Base-by-base conservation (phyloP, 23 tunicate species). In the Trididemnum miniatum region DNA sequence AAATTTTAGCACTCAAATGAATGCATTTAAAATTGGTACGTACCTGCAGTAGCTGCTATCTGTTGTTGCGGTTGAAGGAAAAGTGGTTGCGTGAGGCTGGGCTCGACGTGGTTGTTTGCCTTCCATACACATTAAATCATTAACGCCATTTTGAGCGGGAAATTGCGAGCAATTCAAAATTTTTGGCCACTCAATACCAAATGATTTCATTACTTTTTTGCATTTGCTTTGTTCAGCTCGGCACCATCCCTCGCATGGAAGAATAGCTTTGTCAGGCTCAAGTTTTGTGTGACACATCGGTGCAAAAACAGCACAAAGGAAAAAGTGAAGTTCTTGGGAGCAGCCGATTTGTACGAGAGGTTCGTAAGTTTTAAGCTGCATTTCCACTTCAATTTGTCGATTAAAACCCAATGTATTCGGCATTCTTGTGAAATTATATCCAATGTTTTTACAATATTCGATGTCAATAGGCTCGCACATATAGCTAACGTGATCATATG, bases 171-270 rank as follows among this genome's bases (percentile, higher is more conserved):
- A 96, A 77, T 96, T 96, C 65, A 96, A 79, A 5, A 26, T 35
- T 0, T 87, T 84, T 1, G 99, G 96, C 96, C 92, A 87, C n/a
- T 34, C 25, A 30, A 51, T 67, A 22, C 83, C 94, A 71, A 96
- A 90, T 27, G 89, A 78, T 35, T 72, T 67, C 71, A 96, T 72
- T 0, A 86, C 62, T 12, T 69, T 85, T 34, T 23, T 26, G 73
- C 99, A 96, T 39, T 54, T 78, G 0, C 35, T 52, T 69, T 82
- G 51, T 20, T 87, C 92, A 1, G 84, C 50, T 29, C 60, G 66
- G 63, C 99, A 96, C 87, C 94, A 86, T 29, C 77, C 40, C 33
- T 86, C 84, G 52, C 99, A 96, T 0, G 99, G 99, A 0, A 88
- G 85, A 26, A 89, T 79, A 0, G 73, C 1, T 23, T 57, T 35